Percentiles rank a stretch among this genome's conserved stretches.
Conservation (phyloP, 2,113 vertebrate genomes). For the Nesogale talazaci region DNA sequence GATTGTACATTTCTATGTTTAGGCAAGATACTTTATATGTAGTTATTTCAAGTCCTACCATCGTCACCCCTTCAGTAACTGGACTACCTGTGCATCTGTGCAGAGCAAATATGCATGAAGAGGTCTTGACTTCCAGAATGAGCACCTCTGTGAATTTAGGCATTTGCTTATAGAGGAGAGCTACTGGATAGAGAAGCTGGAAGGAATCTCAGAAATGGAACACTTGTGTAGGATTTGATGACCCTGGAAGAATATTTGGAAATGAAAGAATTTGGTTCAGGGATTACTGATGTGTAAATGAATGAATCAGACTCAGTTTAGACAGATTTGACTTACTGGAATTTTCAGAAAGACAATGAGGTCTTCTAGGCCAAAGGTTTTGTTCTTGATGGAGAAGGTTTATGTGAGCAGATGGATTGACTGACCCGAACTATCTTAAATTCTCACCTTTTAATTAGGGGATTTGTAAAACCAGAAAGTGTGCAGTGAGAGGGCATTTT, state of each 20-base stretch:
- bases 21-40: constrained; percentile 48
- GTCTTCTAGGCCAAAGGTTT: constrained; percentile 1
- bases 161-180: not conserved
- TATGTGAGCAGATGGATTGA: not conserved
- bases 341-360: constrained; percentile 43
- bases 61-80: not conserved
- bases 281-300: constrained; percentile 24
- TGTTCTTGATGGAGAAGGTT: not conserved
- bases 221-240: constrained; percentile 1
- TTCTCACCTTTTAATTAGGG: not conserved
- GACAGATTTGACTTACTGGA: constrained; percentile 27
- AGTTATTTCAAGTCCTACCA: constrained; percentile 23
- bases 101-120: not conserved
- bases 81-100: not conserved
- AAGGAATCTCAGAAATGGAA: not conserved
- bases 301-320: constrained; percentile 28
- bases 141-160: not conserved
- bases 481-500: no score
- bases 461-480: not conserved
- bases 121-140: not conserved
- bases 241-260: constrained; percentile 9
- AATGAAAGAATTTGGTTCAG: constrained; percentile 54
- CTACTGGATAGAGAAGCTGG: not conserved
- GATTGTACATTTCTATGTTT: constrained; percentile 28
- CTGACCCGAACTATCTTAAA: not conserved